Evolutionary conservation across 2,888 invertebrate species (phyloP).

Genomic region (Isoperla grammatica): DNA sequence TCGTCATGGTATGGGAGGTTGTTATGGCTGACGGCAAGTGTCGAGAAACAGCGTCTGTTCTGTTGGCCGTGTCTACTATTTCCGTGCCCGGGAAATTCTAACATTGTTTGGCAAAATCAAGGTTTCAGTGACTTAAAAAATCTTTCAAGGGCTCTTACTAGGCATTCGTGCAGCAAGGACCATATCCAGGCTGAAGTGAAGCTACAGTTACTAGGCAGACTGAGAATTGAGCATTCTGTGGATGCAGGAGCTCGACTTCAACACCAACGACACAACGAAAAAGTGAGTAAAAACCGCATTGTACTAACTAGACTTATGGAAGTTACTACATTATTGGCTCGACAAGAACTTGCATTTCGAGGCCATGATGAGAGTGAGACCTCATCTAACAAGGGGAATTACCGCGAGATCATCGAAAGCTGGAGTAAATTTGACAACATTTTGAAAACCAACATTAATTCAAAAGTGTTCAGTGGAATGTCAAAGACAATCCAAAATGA

Average conservation of each 20-base stretch:
- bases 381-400: constrained; percentile 4
- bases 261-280: neutral
- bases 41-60: neutral
- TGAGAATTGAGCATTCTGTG: neutral
- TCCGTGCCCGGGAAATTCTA: neutral
- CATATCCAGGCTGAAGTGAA: neutral
- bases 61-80: constrained; percentile 14
- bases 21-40: neutral
- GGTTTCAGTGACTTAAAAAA: constrained; percentile 2
- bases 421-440: constrained; percentile 1
- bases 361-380: neutral
- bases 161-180: neutral
- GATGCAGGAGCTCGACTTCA: neutral
- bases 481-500: constrained; percentile 5
- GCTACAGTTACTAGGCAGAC: neutral
- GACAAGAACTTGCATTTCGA: neutral
- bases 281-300: constrained; percentile 7
- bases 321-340: neutral
- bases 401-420: neutral
- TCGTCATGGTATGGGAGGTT: too few relatives aligned
- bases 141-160: neutral
- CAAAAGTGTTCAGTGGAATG: neutral
- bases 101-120: neutral
- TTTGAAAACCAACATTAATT: neutral
- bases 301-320: neutral